Conservation (phyloP, 2,888 invertebrate genomes). For the Drosophila dives region DNA sequence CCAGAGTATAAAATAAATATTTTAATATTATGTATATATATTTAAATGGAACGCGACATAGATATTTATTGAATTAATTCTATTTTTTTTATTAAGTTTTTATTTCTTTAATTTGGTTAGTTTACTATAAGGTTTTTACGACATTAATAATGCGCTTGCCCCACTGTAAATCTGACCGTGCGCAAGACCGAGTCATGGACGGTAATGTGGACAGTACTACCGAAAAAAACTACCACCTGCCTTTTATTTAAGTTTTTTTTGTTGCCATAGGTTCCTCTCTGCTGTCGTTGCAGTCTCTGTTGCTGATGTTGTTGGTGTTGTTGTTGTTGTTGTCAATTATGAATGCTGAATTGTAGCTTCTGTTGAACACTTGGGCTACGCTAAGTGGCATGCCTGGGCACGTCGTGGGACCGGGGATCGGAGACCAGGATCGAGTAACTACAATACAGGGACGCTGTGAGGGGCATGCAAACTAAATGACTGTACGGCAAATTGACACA, state of each 20-base stretch:
- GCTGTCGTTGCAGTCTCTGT: constrained; percentile 30
- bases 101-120: neutral
- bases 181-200: constrained; percentile 67
- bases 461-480: constrained; percentile 80
- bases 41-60: neutral
- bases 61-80: neutral
- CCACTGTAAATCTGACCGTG: constrained; percentile 80
- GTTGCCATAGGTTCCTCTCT: constrained; percentile 55
- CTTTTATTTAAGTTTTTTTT: constrained; percentile 70
- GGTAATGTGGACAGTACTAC: constrained; percentile 69
- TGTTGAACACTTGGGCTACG: constrained; percentile 81
- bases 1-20: neutral
- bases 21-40: neutral
- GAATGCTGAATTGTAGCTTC: constrained; percentile 83
- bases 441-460: constrained; percentile 48
- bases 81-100: fast-evolving
- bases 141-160: constrained; percentile 1
- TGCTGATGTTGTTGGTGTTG: constrained; percentile 26
- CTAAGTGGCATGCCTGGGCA: constrained; percentile 80
- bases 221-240: constrained; percentile 83
- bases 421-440: constrained; percentile 36
- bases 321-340: constrained; percentile 74
- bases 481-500: constrained; percentile 82
- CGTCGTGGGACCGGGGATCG: constrained; percentile 74
- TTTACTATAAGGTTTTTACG: neutral